Percentiles rank a stretch among this genome's conserved stretches.
Evolutionary conservation across 2,113 vertebrate genomes (phyloP).

Genomic region (Hippocampus guttulatus): DNA sequence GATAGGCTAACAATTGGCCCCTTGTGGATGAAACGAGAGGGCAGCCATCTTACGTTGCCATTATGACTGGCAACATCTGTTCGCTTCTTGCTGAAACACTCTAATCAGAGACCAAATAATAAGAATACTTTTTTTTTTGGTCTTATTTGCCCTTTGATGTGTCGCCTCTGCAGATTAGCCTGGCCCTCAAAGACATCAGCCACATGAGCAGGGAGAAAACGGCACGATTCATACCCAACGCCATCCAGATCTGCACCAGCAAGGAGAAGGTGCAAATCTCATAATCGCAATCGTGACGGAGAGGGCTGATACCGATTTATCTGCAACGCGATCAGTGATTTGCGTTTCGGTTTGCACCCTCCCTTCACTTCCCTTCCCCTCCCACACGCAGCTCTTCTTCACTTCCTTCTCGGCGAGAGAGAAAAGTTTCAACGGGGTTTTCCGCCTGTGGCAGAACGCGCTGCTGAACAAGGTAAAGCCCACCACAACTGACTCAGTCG

Average conservation of each 20-base stretch:
- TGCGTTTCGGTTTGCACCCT: background rate
- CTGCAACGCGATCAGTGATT: background rate
- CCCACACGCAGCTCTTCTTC: conserved; percentile 82
- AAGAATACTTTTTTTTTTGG: too few species aligned
- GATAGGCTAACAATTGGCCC: too few species aligned
- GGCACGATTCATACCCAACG: conserved; percentile 87
- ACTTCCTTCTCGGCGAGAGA: conserved; percentile 89
- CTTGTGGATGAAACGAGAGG: too few species aligned
- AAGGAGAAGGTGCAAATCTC: conserved; percentile 78
- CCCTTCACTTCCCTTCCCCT: background rate
- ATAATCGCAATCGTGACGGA: background rate
- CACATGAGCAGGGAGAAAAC: conserved; percentile 88
- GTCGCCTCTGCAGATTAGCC: conserved; percentile 72
- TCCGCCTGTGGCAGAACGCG: conserved; percentile 90
- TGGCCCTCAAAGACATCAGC: conserved; percentile 81
- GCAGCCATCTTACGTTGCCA: too few species aligned
- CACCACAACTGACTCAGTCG: background rate
- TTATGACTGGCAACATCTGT: too few species aligned
- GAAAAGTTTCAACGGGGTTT: conserved; percentile 85
- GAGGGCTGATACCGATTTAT: background rate
- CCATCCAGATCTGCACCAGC: conserved; percentile 84
- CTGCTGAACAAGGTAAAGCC: conserved; percentile 82
- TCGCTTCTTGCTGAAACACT: too few species aligned
- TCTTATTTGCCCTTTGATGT: too few species aligned
- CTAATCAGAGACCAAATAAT: too few species aligned